Evolutionary conservation across 2,888 invertebrate genomes (phyloP).

Genomic region (Cheiracanthium punctorium): DNA sequence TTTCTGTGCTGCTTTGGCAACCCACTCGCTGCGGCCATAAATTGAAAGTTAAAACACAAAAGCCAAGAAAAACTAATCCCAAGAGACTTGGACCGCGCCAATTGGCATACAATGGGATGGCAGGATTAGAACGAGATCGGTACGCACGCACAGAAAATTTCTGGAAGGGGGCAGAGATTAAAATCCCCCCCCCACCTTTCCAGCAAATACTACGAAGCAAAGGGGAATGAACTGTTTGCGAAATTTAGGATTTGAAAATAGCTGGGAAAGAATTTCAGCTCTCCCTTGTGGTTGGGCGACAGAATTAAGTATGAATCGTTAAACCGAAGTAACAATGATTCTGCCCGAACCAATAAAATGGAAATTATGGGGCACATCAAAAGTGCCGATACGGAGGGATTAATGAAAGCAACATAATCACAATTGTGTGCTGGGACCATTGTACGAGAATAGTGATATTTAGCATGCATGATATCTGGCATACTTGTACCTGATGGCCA

Average conservation of each 20-base stretch:
- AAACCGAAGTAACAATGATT: too few species aligned
- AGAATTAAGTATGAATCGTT: not conserved
- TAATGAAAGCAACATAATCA: too few species aligned
- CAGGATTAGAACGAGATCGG: constrained; percentile 39
- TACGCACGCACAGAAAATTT: constrained; percentile 50
- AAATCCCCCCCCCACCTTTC: too few species aligned
- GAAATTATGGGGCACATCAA: too few species aligned
- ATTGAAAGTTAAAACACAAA: constrained; percentile 18
- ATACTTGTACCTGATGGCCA: too few species aligned
- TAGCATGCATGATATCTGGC: too few species aligned
- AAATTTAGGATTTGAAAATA: not conserved
- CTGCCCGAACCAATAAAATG: too few species aligned
- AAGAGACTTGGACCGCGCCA: constrained; percentile 46
- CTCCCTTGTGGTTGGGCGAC: not conserved
- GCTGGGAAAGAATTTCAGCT: not conserved
- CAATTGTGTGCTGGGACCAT: too few species aligned
- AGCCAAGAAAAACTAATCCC: constrained; percentile 19
- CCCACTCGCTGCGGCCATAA: not conserved
- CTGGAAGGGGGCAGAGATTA: not conserved
- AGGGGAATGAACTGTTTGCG: not conserved
- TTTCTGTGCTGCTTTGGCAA: not conserved
- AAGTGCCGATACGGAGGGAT: too few species aligned
- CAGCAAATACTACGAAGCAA: too few species aligned
- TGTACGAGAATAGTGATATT: too few species aligned
- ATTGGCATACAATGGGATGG: constrained; percentile 65